Evolutionary conservation across 2,797 vertebrate species (phyloP).

Genomic region (Myripristis murdjan): DNA sequence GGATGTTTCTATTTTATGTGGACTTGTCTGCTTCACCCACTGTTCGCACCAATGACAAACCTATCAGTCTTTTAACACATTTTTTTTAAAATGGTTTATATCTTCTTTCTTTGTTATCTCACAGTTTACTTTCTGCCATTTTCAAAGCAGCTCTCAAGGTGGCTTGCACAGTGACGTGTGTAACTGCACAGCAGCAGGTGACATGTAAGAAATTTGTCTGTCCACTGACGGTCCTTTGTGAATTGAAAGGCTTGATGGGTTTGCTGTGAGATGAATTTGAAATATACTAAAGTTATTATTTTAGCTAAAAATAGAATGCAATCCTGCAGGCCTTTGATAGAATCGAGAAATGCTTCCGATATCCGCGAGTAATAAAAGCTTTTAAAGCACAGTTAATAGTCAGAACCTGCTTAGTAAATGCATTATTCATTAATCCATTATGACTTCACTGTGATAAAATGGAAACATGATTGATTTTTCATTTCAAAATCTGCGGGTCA

Average conservation of each 20-base stretch:
- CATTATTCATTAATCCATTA: not conserved
- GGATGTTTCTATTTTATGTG: not conserved
- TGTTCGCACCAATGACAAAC: not conserved
- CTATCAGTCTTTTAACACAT: not conserved
- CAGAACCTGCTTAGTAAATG: not conserved
- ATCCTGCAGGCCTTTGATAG: not conserved
- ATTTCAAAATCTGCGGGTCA: not conserved
- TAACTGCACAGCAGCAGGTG: not conserved
- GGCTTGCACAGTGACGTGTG: not conserved
- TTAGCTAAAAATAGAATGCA: not conserved
- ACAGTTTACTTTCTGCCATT: not conserved
- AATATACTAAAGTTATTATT: not conserved
- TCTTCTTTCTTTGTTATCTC: not conserved
- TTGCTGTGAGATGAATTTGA: no score
- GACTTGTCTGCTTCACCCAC: not conserved
- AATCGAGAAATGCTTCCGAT: not conserved
- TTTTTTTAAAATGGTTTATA: not conserved
- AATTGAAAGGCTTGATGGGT: not conserved
- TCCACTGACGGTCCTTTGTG: not conserved
- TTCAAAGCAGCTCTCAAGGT: not conserved
- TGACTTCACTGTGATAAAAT: not conserved
- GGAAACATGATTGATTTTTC: conserved; percentile 3
- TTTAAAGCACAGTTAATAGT: not conserved
- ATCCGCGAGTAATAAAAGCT: not conserved
- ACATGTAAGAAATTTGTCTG: not conserved